Base-by-base conservation (phyloP, 2,797 vertebrate genomes). In the Acropternis orthonyx region DNA sequence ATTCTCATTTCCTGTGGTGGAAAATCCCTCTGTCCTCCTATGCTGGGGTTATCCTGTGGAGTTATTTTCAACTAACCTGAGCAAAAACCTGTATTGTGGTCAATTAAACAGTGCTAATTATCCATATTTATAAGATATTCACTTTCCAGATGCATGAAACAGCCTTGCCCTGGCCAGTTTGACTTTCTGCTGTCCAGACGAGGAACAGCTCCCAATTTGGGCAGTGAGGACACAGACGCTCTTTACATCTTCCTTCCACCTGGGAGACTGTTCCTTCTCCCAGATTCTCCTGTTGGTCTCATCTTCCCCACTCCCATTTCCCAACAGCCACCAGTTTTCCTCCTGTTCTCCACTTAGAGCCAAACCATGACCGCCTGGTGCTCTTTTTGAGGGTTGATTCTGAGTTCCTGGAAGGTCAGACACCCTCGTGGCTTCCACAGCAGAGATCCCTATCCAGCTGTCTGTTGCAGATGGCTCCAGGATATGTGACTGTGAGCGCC, bases 1-100 rank as follows among this genome's bases (percentile, higher is more conserved):
- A 10, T 15, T 34, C 15, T 5, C 0, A 0, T 54, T 88, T 54
- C 7, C 3, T 43, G 14, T 11, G 7, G 14, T 21, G 20, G 43
- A 80, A 49, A 56, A 6, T 72, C 46, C 43, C 9, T 91, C 46
- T 63, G 32, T 7, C 11, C 3, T 85, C 21, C 23, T 13, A 1
- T 13, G 26, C 4, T 55, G 24, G 14, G 7, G n/a, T 66, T 23
- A n/a, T 34, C 12, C 28, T 7, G 2, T 63, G 43, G 13, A 54
- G 9, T 43, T 61, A 34, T 8, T 4, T 46, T 80, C n/a, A 23
- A 15, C 10, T 36, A 14, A 36, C 18, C 66, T 36, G 18, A 78
- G 12, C 34, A 48, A 39, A 48, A 72, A 34, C 30, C 34, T 8
- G 14, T 10, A 20, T 5, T 32, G 1, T 12, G 23, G 36, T 51